phyloP scores from a whole-genome alignment of 2,113 vertebrate species.

The Panthera tigris region DNA sequence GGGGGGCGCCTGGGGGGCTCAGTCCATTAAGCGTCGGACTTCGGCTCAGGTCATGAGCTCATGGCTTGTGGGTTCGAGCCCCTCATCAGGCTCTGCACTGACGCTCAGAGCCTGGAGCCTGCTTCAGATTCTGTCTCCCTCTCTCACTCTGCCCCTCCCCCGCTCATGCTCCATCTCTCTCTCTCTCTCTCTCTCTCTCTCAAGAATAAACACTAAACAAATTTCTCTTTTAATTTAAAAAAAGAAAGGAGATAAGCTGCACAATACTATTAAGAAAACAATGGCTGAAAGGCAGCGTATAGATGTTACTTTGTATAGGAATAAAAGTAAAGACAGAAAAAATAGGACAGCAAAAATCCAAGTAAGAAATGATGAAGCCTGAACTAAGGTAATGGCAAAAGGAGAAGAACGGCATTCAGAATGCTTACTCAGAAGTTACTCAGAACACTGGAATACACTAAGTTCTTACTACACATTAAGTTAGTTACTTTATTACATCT shows the following conservation, averaged over 20 bases:
- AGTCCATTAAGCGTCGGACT: too few species aligned
- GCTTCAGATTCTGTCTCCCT: too few species aligned
- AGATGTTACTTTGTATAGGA: not conserved
- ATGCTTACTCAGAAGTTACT: not conserved
- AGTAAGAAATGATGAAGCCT: not conserved
- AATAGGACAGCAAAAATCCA: not conserved
- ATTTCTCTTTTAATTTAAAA: too few species aligned
- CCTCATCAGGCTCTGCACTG: too few species aligned
- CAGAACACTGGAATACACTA: not conserved
- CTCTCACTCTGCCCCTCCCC: too few species aligned
- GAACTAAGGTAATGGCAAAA: not conserved
- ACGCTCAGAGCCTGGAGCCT: too few species aligned
- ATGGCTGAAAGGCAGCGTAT: not conserved
- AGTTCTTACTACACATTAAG: not conserved
- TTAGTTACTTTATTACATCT: not conserved
- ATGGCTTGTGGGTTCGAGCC: too few species aligned
- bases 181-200: too few species aligned
- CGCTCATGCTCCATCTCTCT: too few species aligned
- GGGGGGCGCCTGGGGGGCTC: too few species aligned
- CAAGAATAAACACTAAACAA: too few species aligned
- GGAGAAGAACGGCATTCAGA: not conserved
- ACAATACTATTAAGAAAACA: not conserved
- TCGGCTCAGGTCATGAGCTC: too few species aligned
- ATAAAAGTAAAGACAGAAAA: not conserved
- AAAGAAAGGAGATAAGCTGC: not conserved